phyloP scores from a whole-genome alignment of 2,113 vertebrate genomes.

The Microtus montanus region DNA sequence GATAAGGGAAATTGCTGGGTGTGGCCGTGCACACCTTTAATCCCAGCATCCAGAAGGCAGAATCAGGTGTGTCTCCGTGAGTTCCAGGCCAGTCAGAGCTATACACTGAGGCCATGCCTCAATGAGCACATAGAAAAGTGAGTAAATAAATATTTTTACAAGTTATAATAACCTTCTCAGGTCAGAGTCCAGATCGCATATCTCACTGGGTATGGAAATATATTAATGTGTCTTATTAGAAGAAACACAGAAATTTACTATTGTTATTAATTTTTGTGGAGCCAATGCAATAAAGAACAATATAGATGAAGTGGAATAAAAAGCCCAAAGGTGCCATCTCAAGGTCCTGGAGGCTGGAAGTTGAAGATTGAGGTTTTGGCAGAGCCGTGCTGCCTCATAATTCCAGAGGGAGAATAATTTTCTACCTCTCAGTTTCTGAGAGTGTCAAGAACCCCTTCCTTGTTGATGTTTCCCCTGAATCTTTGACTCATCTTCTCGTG shows the following conservation, averaged over 20 bases:
- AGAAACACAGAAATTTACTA: background rate
- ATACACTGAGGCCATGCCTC: background rate
- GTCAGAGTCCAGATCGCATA: background rate
- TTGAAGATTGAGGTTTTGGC: background rate
- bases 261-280: background rate
- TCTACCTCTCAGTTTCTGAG: background rate
- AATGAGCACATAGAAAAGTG: background rate
- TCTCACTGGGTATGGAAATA: background rate
- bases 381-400: background rate
- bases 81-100: background rate
- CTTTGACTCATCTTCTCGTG: background rate
- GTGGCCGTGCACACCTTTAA: background rate
- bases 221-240: background rate
- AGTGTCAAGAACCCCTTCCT: background rate
- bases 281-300: background rate
- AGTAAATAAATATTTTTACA: background rate
- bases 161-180: background rate
- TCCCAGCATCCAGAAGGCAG: background rate
- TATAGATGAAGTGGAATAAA: background rate
- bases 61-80: background rate
- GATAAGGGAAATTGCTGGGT: background rate
- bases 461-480: background rate
- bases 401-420: background rate
- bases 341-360: background rate
- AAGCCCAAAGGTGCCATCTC: background rate